phyloP scores from a whole-genome alignment of 2,888 invertebrate species.

The Amphipyra berbera region DNA sequence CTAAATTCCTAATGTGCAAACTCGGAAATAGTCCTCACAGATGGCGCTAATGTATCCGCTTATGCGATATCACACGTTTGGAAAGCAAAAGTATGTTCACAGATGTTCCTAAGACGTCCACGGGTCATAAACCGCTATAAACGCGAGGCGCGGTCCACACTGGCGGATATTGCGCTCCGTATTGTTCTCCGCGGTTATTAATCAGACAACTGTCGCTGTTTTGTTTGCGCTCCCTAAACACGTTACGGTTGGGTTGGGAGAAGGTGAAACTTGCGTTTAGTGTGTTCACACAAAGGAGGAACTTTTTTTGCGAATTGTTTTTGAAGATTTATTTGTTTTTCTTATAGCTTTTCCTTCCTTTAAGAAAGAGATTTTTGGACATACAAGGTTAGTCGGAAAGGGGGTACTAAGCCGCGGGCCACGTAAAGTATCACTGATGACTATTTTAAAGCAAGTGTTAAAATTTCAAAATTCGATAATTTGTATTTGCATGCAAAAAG shows the following conservation, averaged over 20 bases:
- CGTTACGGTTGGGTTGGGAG: constrained; percentile 55
- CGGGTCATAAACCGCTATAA: constrained; percentile 66
- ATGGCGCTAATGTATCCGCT: constrained; percentile 52
- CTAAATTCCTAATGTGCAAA: constrained; percentile 19
- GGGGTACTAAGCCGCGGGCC: no score
- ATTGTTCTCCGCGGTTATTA: constrained; percentile 75
- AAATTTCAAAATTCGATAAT: no score
- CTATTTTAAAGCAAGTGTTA: no score
- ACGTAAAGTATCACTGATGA: no score
- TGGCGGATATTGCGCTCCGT: constrained; percentile 75
- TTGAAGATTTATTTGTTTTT: constrained; percentile 47
- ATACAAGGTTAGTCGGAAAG: no score
- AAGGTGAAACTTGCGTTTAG: constrained; percentile 57
- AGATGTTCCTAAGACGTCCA: constrained; percentile 61
- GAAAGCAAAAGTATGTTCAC: constrained; percentile 58
- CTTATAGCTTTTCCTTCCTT: constrained; percentile 1
- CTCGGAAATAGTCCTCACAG: constrained; percentile 44
- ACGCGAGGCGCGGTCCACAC: constrained; percentile 65
- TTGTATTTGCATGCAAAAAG: no score
- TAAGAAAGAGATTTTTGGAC: no score
- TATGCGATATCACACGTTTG: constrained; percentile 26
- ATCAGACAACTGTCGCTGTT: constrained; percentile 68
- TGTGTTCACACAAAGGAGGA: constrained; percentile 44
- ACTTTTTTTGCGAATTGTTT: constrained; percentile 35
- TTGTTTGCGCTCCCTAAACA: constrained; percentile 61